Evolutionary conservation across 2,888 invertebrate species (phyloP).

Genomic region (Sabatieria punctata): DNA sequence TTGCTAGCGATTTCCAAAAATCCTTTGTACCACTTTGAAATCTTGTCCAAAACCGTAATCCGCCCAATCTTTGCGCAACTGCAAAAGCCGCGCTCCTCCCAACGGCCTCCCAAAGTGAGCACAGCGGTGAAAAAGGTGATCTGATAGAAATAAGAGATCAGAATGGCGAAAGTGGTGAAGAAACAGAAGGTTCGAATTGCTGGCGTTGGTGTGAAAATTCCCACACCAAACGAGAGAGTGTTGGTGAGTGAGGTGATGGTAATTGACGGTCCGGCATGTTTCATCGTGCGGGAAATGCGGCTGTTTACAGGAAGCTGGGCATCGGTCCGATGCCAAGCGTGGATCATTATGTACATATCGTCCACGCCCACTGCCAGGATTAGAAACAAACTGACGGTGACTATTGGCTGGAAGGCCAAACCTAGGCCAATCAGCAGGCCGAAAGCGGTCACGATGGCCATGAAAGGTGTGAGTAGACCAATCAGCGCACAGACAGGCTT

Average conservation of each 20-base stretch:
- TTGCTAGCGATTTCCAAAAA: too few relatives aligned
- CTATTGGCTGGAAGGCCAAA: neutral
- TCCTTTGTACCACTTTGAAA: too few relatives aligned
- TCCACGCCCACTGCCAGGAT: neutral
- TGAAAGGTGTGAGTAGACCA: too few relatives aligned
- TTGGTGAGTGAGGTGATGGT: slow-evolving; percentile 4
- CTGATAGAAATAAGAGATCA: neutral
- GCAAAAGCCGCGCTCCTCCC: too few relatives aligned
- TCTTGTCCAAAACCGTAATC: too few relatives aligned
- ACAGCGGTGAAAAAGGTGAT: slow-evolving; percentile 1
- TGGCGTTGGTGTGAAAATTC: neutral
- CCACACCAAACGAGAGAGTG: slow-evolving; percentile 1
- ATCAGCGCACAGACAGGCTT: too few relatives aligned
- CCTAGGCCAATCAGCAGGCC: too few relatives aligned
- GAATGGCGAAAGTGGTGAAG: neutral
- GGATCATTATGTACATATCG: too few relatives aligned
- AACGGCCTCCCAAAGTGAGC: neutral
- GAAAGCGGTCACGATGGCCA: too few relatives aligned
- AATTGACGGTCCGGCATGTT: neutral
- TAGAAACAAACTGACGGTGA: neutral
- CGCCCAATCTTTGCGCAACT: too few relatives aligned
- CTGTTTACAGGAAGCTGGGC: neutral
- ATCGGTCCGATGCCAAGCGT: neutral
- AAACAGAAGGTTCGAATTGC: slow-evolving; percentile 1
- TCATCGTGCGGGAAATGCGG: neutral